These are phyloP conservation scores for Triplophysa bombifrons DNA, from an alignment of 2,797 vertebrate genomes.

Conservation along the genomic window DNA sequence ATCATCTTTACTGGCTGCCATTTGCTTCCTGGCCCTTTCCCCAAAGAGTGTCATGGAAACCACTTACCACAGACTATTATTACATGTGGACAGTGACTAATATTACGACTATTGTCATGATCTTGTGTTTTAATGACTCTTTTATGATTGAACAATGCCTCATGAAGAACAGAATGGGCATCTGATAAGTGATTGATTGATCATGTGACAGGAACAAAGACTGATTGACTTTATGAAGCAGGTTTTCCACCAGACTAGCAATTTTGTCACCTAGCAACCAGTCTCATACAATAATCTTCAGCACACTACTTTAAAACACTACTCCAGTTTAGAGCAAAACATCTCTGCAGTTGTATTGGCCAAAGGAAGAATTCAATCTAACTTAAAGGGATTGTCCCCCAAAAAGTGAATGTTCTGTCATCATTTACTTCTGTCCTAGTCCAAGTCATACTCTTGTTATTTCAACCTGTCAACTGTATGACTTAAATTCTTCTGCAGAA, in stretches of 20 bases:
- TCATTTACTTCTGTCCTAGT: no score
- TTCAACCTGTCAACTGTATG: no score
- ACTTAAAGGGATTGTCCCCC: neutral
- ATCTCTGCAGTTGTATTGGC: constrained; percentile 10
- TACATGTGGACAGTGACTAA: constrained; percentile 34
- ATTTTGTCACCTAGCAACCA: constrained; percentile 37
- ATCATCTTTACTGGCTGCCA: constrained; percentile 27
- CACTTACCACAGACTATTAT: constrained; percentile 19
- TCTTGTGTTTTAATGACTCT: constrained; percentile 17
- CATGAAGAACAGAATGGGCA: neutral
- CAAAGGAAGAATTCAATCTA: constrained; percentile 16
- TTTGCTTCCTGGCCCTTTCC: constrained; percentile 32
- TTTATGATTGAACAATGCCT: constrained; percentile 19
- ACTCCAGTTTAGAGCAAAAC: constrained; percentile 7
- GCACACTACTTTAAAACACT: constrained; percentile 18
- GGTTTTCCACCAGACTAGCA: constrained; percentile 1
- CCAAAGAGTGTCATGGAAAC: constrained; percentile 28
- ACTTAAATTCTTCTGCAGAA: no score
- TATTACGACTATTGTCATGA: constrained; percentile 21
- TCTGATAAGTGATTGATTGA: constrained; percentile 15
- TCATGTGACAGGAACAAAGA: constrained; percentile 13
- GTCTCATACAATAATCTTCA: constrained; percentile 30
- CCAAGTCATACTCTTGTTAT: no score
- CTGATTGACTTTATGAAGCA: constrained; percentile 20
- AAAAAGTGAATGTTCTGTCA: neutral